These are phyloP conservation scores for Planococcus citri DNA, from an alignment of 1,140 invertebrate genomes.

Conservation along the genomic window DNA sequence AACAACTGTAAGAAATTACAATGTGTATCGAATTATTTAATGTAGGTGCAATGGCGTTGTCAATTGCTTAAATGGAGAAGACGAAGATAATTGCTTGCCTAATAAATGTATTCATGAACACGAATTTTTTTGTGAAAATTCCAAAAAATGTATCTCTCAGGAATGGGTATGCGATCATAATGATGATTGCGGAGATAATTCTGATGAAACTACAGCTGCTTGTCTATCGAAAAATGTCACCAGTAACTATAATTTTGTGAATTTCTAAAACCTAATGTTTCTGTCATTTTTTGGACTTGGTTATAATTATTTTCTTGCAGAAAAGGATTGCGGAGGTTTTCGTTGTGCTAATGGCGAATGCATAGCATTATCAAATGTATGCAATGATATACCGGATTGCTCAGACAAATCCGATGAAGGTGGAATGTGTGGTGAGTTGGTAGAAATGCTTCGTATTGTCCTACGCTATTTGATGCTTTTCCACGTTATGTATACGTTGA, in stretches of 20 bases:
- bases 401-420: conserved; percentile 29
- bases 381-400: conserved; percentile 28
- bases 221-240: not conserved
- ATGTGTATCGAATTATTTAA: no score
- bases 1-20: not conserved
- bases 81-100: not conserved
- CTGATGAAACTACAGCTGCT: not conserved
- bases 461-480: not conserved
- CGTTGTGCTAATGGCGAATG: conserved; percentile 36
- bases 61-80: not conserved
- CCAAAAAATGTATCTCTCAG: not conserved
- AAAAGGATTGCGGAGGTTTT: conserved; percentile 31
- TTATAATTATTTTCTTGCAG: conserved; percentile 5
- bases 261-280: not conserved
- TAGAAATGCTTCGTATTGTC: conserved; percentile 9
- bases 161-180: not conserved
- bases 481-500: not conserved
- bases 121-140: not conserved
- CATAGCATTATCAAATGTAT: conserved; percentile 30
- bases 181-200: not conserved
- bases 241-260: not conserved
- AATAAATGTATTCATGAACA: not conserved
- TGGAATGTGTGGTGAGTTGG: conserved; percentile 26
- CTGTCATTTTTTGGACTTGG: not conserved
- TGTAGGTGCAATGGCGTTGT: not conserved